Evolutionary conservation across 2,113 vertebrate species (phyloP), one percentile per base, ranked within the genome.

Genomic region (Sula dactylatra): DNA sequence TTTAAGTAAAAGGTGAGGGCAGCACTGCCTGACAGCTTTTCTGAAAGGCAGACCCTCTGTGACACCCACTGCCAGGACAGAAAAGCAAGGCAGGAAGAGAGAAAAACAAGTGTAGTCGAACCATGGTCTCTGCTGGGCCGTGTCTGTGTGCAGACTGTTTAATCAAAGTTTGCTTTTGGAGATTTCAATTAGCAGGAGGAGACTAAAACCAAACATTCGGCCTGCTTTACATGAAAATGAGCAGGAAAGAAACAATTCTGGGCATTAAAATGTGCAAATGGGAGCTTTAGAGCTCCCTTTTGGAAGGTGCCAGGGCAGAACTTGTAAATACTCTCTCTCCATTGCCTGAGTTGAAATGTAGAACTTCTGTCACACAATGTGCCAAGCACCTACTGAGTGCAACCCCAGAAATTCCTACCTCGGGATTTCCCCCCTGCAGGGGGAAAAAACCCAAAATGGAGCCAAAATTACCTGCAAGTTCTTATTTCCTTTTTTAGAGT

Each of bases 141-240:
- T 9, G 5, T 78, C 92, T 95, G 59, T 6, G 0, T 76, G 49
- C 3, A 4, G 87, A 31, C 84, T 59, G 26, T 85, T 97, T 93
- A 97, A 97, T 94, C 97, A 77, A 90, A 88, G 34, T 91, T 95
- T 94, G 89, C 92, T 97, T 97, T 98, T 74, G 90, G 95, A 96
- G 82, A 74, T 93, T 92, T 96, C 96, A 92, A 40, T 97, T 97
- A 96, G 81, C 92, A 59, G 64, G 82, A 81, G 88, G 88, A 92
- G 79, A 86, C 90, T 96, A 45, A 96, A 97, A 70, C 71, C 49
- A 86, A 97, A 77, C 59, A 42, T 94, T 97, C 82, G 64, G 67
- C 81, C 84, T 97, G 93, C 93, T 98, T 97, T 97, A 82, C 62
- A 83, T 97, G 96, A 94, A 97, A 98, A 96, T 93, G 93, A 96